Evolutionary conservation across 1,140 invertebrate species (phyloP).

Genomic region (Heliothis virescens): DNA sequence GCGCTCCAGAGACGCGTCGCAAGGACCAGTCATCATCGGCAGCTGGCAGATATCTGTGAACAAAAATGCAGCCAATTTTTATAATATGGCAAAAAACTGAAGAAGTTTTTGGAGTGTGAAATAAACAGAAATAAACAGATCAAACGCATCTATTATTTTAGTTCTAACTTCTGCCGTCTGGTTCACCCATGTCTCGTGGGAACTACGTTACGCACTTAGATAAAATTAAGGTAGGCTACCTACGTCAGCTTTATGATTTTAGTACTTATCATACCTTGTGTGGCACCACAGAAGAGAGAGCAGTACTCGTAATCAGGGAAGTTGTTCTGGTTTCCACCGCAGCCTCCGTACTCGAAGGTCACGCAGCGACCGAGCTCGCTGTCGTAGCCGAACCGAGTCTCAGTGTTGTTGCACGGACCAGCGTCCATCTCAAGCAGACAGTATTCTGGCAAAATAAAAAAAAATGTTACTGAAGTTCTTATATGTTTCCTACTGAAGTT

Average conservation of each 20-base stretch:
- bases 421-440: slow-evolving; percentile 90
- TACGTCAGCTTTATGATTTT: too few species aligned
- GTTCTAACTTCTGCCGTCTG: too few species aligned
- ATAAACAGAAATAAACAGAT: too few species aligned
- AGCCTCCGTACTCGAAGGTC: slow-evolving; percentile 94
- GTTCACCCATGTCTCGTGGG: too few species aligned
- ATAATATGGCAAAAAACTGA: too few species aligned
- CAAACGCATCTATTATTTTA: not conserved
- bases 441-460: slow-evolving; percentile 85
- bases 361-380: slow-evolving; percentile 91
- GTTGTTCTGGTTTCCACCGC: slow-evolving; percentile 94
- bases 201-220: too few species aligned
- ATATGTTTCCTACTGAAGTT: too few species aligned
- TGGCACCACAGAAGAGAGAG: slow-evolving; percentile 90
- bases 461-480: too few species aligned
- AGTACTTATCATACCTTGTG: slow-evolving; percentile 86
- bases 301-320: slow-evolving; percentile 93
- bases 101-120: too few species aligned
- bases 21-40: slow-evolving; percentile 91
- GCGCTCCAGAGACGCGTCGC: slow-evolving; percentile 88
- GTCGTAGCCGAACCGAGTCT: slow-evolving; percentile 93
- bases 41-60: slow-evolving; percentile 90
- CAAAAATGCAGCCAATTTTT: slow-evolving; percentile 3
- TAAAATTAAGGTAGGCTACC: too few species aligned
- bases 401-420: slow-evolving; percentile 89